Percentiles rank a stretch among this genome's conserved stretches.
These are phyloP conservation scores for Noctilio leporinus DNA, from an alignment of 2,113 vertebrate genomes.

Conservation along the genomic window DNA sequence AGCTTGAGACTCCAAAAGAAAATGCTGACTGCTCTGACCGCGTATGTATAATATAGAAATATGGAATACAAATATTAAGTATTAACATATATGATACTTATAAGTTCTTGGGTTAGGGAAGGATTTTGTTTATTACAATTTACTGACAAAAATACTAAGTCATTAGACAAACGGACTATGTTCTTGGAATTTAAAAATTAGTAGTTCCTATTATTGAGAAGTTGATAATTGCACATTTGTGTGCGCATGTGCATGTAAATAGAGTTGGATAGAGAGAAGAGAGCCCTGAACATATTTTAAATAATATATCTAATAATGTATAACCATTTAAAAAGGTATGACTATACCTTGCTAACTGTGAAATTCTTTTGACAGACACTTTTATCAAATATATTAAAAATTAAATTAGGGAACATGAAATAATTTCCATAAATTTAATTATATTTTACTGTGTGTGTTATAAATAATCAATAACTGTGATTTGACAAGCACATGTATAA, in stretches of 20 bases:
- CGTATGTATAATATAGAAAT: background rate
- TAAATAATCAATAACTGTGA: background rate
- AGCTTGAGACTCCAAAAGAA: background rate
- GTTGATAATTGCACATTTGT: background rate
- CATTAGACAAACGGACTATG: background rate
- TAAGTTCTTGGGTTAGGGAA: background rate
- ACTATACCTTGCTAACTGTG: background rate
- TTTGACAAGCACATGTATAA: background rate
- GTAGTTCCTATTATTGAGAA: background rate
- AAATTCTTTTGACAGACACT: slow-evolving; percentile 37
- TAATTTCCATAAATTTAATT: slow-evolving; percentile 9
- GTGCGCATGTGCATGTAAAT: background rate
- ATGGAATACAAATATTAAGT: background rate
- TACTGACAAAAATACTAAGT: background rate
- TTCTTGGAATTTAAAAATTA: background rate
- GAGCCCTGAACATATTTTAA: slow-evolving; percentile 26
- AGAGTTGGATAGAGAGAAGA: background rate
- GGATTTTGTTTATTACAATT: background rate
- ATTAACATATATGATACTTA: background rate
- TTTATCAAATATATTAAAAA: slow-evolving; percentile 53
- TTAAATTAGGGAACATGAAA: background rate
- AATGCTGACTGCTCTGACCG: background rate
- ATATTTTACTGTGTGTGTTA: slow-evolving; percentile 48
- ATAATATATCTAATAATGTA: background rate
- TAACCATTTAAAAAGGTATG: background rate